Conservation (phyloP, 2,113 vertebrate species). For the Psilopsiagon aurifrons region DNA sequence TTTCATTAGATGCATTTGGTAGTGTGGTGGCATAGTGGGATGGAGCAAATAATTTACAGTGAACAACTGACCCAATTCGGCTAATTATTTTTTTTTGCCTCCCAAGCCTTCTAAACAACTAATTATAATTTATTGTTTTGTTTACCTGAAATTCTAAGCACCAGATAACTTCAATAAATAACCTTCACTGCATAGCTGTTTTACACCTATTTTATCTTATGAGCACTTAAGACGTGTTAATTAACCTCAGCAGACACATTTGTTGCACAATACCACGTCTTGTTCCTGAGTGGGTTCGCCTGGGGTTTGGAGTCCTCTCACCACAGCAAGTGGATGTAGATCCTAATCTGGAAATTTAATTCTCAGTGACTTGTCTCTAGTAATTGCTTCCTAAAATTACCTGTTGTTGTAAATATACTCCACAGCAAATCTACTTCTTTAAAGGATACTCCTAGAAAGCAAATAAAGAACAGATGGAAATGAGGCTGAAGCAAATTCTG, state of each 20-base stretch:
- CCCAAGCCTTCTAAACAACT: not conserved
- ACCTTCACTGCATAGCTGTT: not conserved
- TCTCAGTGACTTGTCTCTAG: not conserved
- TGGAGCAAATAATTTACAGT: not conserved
- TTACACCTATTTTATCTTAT: not conserved
- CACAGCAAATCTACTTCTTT: not conserved
- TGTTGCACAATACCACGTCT: not conserved
- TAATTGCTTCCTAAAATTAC: not conserved
- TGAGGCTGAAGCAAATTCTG: not conserved
- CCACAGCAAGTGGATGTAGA: not conserved
- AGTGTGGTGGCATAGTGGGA: too few relatives aligned
- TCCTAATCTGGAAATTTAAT: not conserved
- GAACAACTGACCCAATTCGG: not conserved
- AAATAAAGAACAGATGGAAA: not conserved
- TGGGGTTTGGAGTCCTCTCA: not conserved
- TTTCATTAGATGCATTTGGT: not conserved
- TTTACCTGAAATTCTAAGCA: not conserved
- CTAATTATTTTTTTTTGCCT: not conserved
- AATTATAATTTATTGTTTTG: not conserved
- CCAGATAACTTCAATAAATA: not conserved
- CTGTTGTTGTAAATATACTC: not conserved
- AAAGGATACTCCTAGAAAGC: not conserved
- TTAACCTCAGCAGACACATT: not conserved
- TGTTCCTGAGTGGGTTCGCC: not conserved
- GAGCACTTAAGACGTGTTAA: not conserved